Conservation (phyloP, 2,113 vertebrate species). For the Oenanthe oenanthe region DNA sequence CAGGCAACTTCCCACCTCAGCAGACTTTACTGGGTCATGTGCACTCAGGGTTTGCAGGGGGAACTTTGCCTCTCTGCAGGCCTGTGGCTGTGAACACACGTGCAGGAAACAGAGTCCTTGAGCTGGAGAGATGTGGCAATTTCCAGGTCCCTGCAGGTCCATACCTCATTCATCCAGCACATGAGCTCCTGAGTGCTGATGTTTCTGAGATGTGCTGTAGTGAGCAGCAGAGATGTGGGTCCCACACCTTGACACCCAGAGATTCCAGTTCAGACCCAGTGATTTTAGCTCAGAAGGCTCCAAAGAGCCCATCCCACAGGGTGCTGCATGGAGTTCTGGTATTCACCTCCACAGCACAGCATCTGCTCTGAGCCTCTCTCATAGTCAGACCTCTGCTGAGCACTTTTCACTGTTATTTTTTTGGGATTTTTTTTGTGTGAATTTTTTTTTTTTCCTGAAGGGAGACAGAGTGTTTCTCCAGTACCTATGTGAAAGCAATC, state of each 20-base stretch:
- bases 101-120: background rate
- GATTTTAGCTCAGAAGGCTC: background rate
- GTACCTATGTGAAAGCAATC: background rate
- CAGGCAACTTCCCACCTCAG: background rate
- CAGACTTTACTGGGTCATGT: background rate
- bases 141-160: background rate
- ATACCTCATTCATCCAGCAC: background rate
- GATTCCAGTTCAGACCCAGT: background rate
- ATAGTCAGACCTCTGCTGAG: background rate
- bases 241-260: background rate
- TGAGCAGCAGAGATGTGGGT: background rate
- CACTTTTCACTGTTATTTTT: background rate
- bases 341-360: background rate
- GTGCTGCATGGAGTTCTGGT: background rate
- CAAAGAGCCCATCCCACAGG: background rate
- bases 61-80: background rate
- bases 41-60: background rate
- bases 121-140: background rate
- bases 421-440: background rate
- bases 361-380: background rate
- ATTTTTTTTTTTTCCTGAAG: background rate
- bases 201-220: background rate
- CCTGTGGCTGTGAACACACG: background rate
- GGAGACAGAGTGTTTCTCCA: background rate
- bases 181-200: fast-evolving